Evolutionary conservation across 1,140 invertebrate species (phyloP).

Genomic region (Drosophila ananassae): DNA sequence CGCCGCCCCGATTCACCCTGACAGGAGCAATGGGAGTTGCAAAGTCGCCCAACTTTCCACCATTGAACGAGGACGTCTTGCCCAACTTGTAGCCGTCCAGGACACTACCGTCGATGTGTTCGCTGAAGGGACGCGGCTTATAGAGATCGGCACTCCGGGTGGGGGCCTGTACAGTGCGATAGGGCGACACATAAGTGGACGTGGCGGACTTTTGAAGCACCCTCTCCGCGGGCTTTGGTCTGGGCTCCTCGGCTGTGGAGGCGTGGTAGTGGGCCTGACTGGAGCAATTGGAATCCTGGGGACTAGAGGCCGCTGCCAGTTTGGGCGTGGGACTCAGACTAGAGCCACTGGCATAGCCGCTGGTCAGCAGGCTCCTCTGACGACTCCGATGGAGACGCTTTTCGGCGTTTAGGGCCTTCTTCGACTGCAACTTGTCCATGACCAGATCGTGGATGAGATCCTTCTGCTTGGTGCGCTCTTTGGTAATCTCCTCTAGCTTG

Average conservation of each 20-base stretch:
- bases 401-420: slow-evolving; percentile 88
- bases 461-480: slow-evolving; percentile 89
- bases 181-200: slow-evolving; percentile 69
- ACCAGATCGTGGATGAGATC: slow-evolving; percentile 90
- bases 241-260: slow-evolving; percentile 55
- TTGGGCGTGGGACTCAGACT: slow-evolving; percentile 77
- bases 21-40: slow-evolving; percentile 52
- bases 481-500: slow-evolving; percentile 87
- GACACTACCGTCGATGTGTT: slow-evolving; percentile 57
- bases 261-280: slow-evolving; percentile 79
- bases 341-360: slow-evolving; percentile 72
- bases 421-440: slow-evolving; percentile 90
- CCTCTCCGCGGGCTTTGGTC: slow-evolving; percentile 35
- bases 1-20: slow-evolving; percentile 37
- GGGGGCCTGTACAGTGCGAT: slow-evolving; percentile 54
- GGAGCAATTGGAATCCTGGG: slow-evolving; percentile 71
- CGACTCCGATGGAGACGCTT: slow-evolving; percentile 85
- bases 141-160: slow-evolving; percentile 52
- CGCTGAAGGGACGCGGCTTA: slow-evolving; percentile 76
- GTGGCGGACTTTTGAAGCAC: slow-evolving; percentile 71
- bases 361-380: slow-evolving; percentile 75
- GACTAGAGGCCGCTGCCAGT: slow-evolving; percentile 63
- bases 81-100: slow-evolving; percentile 70
- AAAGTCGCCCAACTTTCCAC: slow-evolving; percentile 55
- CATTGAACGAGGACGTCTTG: slow-evolving; percentile 73